Base-by-base conservation (phyloP, 2,888 invertebrate species). In the Sericinus montela region DNA sequence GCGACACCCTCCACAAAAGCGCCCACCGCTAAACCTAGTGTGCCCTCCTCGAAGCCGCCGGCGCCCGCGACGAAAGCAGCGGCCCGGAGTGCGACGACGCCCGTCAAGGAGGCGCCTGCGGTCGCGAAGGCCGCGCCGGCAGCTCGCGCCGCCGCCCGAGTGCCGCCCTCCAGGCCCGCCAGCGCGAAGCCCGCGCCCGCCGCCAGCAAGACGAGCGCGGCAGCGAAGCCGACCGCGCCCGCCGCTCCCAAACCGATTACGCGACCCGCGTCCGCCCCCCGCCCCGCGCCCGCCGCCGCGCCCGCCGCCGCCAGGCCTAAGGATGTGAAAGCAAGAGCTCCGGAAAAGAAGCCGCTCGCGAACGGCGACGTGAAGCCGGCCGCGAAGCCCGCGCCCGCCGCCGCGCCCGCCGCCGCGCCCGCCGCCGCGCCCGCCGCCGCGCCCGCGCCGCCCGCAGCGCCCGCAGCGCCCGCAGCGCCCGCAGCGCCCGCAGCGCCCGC, bases 321-420 rank as follows among this genome's bases (percentile, higher is more conserved):
- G 28, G 62, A 65, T 4, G 38, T 62, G 1, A 68, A 67, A 47
- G 69, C 69, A 45, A 63, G 67, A 6, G 58, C 68, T 0, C 90
- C 90, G 19, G 91, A 85, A 64, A 55, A 57, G 13, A 91, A 91
- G 64, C 83, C 91, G 0, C 67, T 90, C 7, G 64, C 87, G 1
- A 92, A 91, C 61, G 92, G 91, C 9, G 92, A 92, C 65, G 59
- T 55, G 49, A 70, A 49, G 53, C 55, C 52, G 59, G 63, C 58
- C 52, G 45, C 69, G 50, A 55, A 75, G 50, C 61, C 71, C 39
- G 60, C 70, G 32, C 59, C 49, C 5, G 38, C 14, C 25, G 13
- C 44, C 16, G 32, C 45, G 45, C 48, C 39, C 14, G 48, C 48
- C 10, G 32, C 40, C 48, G 43, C 40, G 28, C 29, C 38, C 45